Percentiles rank a stretch among this genome's conserved stretches.
Conservation (phyloP, 2,113 vertebrate species). For the Kobus ellipsiprymnus region DNA sequence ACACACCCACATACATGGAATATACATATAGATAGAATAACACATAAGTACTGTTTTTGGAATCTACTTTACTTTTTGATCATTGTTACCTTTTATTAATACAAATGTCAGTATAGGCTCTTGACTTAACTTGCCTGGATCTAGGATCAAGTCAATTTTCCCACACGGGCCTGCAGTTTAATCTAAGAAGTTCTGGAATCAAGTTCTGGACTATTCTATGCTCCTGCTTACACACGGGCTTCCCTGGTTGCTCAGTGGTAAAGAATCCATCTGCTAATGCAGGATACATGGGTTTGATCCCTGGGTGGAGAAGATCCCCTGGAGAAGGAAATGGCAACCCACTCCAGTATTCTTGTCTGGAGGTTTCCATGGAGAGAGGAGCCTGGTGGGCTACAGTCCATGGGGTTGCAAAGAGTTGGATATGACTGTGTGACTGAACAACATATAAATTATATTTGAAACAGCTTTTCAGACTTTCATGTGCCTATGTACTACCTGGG, state of each 20-base stretch:
- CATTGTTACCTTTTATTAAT: neutral
- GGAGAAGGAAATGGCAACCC: neutral
- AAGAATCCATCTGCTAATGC: neutral
- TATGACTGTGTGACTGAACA: neutral
- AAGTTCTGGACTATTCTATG: neutral
- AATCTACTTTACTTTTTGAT: neutral
- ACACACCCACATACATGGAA: neutral
- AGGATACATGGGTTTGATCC: neutral
- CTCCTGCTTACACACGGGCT: neutral
- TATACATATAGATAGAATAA: neutral
- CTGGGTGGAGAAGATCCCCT: neutral
- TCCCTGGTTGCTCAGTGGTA: neutral
- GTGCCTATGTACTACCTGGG: neutral
- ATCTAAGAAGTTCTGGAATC: neutral
- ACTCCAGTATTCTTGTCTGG: neutral
- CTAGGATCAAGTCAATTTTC: neutral
- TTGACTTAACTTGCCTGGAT: neutral
- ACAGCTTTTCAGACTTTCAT: neutral
- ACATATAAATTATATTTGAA: neutral
- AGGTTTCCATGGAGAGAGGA: neutral
- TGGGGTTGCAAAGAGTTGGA: neutral
- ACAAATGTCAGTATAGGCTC: neutral
- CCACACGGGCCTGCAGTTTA: neutral
- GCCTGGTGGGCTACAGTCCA: neutral
- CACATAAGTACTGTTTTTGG: neutral